Percentiles rank a stretch among this genome's conserved stretches.
Evolutionary conservation across 2,797 vertebrate genomes (phyloP).

Genomic region (Nyctalus aviator): DNA sequence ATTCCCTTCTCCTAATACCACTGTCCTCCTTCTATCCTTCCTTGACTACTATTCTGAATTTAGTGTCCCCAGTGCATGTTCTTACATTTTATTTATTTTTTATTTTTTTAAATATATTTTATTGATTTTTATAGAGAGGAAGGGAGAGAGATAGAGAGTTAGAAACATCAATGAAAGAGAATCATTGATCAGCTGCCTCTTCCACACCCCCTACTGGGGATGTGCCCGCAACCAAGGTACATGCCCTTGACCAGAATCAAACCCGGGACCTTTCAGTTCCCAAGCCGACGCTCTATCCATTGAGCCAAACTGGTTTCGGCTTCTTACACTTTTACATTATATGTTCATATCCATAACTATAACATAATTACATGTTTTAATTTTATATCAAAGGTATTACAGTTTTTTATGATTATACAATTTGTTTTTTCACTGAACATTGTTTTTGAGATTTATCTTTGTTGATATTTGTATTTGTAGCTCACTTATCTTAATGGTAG

Average conservation of each 20-base stretch:
- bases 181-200: too few species aligned
- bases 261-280: too few species aligned
- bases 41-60: neutral
- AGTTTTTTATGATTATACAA: neutral
- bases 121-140: too few species aligned
- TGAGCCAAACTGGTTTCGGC: too few species aligned
- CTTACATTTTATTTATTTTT: conserved; percentile 9
- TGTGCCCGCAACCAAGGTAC: too few species aligned
- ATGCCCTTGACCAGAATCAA: too few species aligned
- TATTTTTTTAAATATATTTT: too few species aligned
- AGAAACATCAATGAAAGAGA: too few species aligned
- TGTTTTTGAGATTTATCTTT: neutral
- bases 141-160: too few species aligned
- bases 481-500: neutral
- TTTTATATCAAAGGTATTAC: conserved; percentile 20
- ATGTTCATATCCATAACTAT: neutral
- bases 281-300: too few species aligned
- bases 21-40: neutral
- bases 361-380: neutral
- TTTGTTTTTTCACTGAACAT: neutral
- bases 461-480: neutral
- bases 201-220: too few species aligned
- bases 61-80: neutral
- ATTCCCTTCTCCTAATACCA: neutral
- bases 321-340: conserved; percentile 2